Conservation (phyloP, 2,113 vertebrate species). For the Tinamus guttatus region DNA sequence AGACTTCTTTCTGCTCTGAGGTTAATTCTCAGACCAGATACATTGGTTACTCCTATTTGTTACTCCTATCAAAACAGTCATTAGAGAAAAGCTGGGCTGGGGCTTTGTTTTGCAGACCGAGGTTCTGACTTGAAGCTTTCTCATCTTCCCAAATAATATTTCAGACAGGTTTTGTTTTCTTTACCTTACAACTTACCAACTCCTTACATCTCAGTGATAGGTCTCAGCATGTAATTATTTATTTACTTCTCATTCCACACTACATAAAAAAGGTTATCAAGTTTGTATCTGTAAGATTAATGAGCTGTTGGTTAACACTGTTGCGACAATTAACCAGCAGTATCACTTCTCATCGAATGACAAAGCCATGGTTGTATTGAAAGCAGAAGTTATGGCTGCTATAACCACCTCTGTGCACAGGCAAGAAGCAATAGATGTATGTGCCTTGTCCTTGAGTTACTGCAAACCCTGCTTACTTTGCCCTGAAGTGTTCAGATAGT, state of each 20-base stretch:
- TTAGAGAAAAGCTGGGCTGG: not conserved
- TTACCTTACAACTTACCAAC: slow-evolving; percentile 43
- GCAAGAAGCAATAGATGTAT: not conserved
- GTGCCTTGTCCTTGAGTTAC: too few species aligned
- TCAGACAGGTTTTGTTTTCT: slow-evolving; percentile 21
- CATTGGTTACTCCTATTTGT: not conserved
- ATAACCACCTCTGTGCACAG: not conserved
- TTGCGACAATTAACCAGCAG: slow-evolving; percentile 33
- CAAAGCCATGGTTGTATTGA: not conserved
- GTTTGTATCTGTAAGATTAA: slow-evolving; percentile 44
- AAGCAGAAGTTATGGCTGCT: not conserved
- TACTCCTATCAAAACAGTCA: not conserved
- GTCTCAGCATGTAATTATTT: slow-evolving; percentile 55
- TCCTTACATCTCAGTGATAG: slow-evolving; percentile 37
- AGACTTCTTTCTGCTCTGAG: not conserved
- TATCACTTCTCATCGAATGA: not conserved
- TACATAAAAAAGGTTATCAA: slow-evolving; percentile 19
- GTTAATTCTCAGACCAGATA: not conserved
- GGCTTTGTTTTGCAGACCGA: not conserved
- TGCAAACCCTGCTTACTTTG: not conserved
- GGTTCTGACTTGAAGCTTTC: slow-evolving; percentile 3
- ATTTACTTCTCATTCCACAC: slow-evolving; percentile 17
- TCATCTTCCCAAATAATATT: not conserved
- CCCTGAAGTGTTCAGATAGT: not conserved
- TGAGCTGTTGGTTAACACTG: slow-evolving; percentile 42